These are phyloP conservation scores for Gryllus bimaculatus DNA, from an alignment of 1,140 invertebrate genomes.

Conservation along the genomic window DNA sequence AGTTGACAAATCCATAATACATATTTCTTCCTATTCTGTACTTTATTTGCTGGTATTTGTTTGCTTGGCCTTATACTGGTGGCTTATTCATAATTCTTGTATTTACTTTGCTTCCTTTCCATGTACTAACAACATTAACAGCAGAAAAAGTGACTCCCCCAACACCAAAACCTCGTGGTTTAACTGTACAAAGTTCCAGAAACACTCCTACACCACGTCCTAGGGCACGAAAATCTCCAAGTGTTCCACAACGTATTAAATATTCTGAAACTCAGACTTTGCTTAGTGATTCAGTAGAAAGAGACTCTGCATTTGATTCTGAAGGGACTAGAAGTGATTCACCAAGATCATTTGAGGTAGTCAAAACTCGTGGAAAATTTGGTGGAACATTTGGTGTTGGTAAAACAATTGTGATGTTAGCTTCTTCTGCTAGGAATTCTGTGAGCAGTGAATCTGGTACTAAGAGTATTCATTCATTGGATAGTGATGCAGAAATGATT, in stretches of 20 bases:
- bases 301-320: not conserved
- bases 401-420: slow-evolving; percentile 6
- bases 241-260: too few species aligned
- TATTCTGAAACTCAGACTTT: too few species aligned
- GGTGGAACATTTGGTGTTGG: slow-evolving; percentile 12
- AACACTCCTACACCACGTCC: not conserved
- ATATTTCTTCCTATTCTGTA: not conserved
- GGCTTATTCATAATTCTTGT: not conserved
- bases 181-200: not conserved
- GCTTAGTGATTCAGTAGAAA: too few species aligned
- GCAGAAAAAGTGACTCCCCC: not conserved
- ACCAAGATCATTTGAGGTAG: not conserved
- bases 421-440: not conserved
- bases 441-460: not conserved
- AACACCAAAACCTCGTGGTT: not conserved
- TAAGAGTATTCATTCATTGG: not conserved
- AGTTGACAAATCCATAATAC: too few species aligned
- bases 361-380: not conserved
- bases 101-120: not conserved
- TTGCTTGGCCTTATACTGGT: not conserved
- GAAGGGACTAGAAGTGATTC: not conserved
- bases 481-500: not conserved
- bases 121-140: not conserved
- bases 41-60: not conserved
- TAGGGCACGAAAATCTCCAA: not conserved